Conservation (phyloP, 2,888 invertebrate genomes). For the Brenthis ino region DNA sequence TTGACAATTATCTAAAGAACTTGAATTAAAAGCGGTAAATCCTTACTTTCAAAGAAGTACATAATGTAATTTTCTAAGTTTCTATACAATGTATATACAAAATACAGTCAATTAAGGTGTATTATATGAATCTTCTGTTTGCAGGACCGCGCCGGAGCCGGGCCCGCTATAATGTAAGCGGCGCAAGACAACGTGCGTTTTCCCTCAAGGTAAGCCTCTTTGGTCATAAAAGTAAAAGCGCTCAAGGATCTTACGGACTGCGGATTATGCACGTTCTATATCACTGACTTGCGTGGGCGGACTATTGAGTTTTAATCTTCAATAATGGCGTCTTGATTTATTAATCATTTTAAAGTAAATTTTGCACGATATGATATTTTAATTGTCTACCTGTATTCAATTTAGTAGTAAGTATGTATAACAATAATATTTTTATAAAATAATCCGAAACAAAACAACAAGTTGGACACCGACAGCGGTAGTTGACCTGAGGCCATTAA, state of each 20-base stretch:
- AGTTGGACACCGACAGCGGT: too few species aligned
- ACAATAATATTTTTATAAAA: too few species aligned
- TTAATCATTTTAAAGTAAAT: not conserved
- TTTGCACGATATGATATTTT: not conserved
- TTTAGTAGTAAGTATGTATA: too few species aligned
- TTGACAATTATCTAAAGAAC: too few species aligned
- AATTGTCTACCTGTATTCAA: conserved; percentile 2
- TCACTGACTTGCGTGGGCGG: conserved; percentile 12
- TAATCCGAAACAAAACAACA: too few species aligned
- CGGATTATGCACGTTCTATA: conserved; percentile 23
- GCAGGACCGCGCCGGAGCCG: conserved; percentile 62
- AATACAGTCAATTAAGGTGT: not conserved
- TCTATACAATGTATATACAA: not conserved
- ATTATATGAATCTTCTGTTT: conserved; percentile 48
- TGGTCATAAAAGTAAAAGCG: conserved; percentile 41
- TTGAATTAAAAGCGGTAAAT: not conserved
- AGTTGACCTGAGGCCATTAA: too few species aligned
- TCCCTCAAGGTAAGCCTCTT: conserved; percentile 72
- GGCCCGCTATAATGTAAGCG: conserved; percentile 79
- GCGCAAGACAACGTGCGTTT: conserved; percentile 71
- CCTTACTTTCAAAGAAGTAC: not conserved
- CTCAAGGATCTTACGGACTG: conserved; percentile 30
- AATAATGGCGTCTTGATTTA: not conserved
- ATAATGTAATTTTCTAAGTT: conserved; percentile 1
- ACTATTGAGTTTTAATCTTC: not conserved